A percentile compares a stretch with the other conserved stretches of the same genome.
phyloP scores from a whole-genome alignment of 2,888 invertebrate genomes.

The Melanotus villosus region DNA sequence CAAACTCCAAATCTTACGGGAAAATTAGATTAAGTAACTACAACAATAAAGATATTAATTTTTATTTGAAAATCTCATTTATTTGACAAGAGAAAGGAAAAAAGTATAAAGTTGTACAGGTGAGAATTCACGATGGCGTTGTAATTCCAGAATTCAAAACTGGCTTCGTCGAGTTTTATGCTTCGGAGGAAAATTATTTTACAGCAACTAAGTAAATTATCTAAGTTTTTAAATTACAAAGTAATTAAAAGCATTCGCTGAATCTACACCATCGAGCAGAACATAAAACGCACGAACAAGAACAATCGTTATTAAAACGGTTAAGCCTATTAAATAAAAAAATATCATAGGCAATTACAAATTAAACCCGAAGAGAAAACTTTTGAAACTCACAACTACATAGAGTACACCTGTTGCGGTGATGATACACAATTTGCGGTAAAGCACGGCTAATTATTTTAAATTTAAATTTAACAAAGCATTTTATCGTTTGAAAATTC shows the following conservation, averaged over 20 bases:
- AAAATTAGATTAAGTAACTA: constrained; percentile 59
- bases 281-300: not conserved
- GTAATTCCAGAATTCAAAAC: constrained; percentile 3
- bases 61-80: constrained; percentile 55
- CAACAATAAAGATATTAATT: constrained; percentile 61
- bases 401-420: constrained; percentile 4
- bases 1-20: constrained; percentile 41
- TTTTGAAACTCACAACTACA: not conserved
- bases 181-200: constrained; percentile 19
- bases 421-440: constrained; percentile 3
- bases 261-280: constrained; percentile 1
- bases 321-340: not conserved
- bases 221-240: constrained; percentile 37
- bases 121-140: not conserved
- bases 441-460: not conserved
- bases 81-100: constrained; percentile 20
- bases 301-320: not conserved
- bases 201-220: constrained; percentile 28
- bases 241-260: constrained; percentile 29
- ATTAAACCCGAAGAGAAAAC: not conserved
- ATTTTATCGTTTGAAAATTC: too few species aligned
- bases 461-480: not conserved
- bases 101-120: not conserved
- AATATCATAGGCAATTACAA: constrained; percentile 9
- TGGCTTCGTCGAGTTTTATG: constrained; percentile 18